phyloP scores from a whole-genome alignment of 2,113 vertebrate species.

The Cepphus grylle region DNA sequence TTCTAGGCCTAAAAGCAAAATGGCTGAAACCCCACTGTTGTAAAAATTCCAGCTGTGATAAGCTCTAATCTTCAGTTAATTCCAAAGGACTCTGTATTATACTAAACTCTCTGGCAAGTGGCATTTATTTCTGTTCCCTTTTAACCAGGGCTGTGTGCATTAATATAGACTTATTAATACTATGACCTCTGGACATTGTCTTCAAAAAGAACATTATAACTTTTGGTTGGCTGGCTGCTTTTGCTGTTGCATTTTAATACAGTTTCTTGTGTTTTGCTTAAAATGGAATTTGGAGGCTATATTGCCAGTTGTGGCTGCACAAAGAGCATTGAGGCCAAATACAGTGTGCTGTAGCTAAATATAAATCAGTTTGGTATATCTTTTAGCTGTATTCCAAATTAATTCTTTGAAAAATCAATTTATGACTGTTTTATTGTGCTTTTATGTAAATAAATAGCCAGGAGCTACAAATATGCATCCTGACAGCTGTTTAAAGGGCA shows the following conservation, averaged over 20 bases:
- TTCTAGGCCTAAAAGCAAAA: not conserved
- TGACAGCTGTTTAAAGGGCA: not conserved
- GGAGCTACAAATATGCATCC: not conserved
- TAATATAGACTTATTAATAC: not conserved
- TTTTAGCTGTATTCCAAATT: not conserved
- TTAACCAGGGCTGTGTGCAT: not conserved
- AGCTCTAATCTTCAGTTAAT: not conserved
- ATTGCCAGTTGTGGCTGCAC: not conserved
- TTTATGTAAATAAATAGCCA: not conserved
- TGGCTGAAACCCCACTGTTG: not conserved
- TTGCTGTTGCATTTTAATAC: not conserved
- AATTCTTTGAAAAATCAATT: conserved; percentile 5
- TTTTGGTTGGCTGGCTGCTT: not conserved
- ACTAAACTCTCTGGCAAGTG: not conserved
- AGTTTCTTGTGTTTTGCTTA: not conserved
- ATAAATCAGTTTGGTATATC: not conserved
- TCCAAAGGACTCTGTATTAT: not conserved
- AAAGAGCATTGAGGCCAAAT: not conserved
- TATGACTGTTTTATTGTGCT: not conserved
- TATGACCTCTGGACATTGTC: not conserved
- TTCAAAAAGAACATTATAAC: not conserved
- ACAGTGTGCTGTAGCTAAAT: not conserved
- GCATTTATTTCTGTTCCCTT: not conserved
- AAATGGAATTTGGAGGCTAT: not conserved
- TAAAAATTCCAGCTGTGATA: not conserved